phyloP scores from a whole-genome alignment of 2,888 invertebrate genomes.

The Halictus quadricinctus region DNA sequence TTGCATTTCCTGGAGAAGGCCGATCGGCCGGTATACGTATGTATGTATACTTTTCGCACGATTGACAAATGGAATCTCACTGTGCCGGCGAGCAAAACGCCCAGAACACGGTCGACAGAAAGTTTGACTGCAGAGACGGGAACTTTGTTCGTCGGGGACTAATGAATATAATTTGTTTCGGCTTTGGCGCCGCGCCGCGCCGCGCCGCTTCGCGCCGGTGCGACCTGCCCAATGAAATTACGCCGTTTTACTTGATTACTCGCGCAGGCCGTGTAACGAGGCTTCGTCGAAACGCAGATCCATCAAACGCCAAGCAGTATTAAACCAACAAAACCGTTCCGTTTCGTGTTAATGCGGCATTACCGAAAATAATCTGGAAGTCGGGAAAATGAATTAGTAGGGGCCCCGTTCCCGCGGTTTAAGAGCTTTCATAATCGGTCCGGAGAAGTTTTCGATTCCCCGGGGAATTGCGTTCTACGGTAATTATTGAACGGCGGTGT shows the following conservation, averaged over 20 bases:
- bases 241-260: not conserved
- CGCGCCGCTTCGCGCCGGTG: not conserved
- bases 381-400: not conserved
- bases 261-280: not conserved
- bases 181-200: not conserved
- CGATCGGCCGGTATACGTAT: constrained; percentile 1
- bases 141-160: not conserved
- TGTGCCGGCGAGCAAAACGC: not conserved
- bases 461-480: not conserved
- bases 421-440: constrained; percentile 6
- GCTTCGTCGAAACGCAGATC: not conserved
- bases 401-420: not conserved
- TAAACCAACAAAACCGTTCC: not conserved
- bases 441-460: not conserved
- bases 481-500: constrained; percentile 13
- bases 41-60: not conserved
- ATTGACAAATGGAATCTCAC: not conserved
- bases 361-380: not conserved
- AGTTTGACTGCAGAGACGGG: not conserved
- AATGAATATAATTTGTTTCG: constrained; percentile 7
- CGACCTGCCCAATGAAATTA: not conserved
- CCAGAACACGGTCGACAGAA: too few species aligned
- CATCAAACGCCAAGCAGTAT: not conserved
- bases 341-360: not conserved
- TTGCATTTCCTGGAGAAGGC: constrained; percentile 7